Conservation (phyloP, 1,140 invertebrate genomes). For the Eriocheir sinensis region DNA sequence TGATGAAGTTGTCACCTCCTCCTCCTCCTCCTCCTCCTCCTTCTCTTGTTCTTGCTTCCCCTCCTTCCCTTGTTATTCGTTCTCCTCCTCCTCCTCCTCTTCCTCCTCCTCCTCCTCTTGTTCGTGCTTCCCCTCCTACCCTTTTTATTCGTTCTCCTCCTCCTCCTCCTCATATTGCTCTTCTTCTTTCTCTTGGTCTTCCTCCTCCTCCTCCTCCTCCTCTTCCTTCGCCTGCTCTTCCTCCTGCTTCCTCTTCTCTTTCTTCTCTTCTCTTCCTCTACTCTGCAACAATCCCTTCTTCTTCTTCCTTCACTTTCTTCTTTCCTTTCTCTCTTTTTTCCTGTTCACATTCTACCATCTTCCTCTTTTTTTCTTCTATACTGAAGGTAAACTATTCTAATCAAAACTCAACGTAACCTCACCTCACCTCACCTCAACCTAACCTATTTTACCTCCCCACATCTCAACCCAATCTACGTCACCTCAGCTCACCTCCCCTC, state of each 20-base stretch:
- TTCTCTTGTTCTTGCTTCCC: background rate
- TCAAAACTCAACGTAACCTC: too few relatives aligned
- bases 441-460: background rate
- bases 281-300: background rate
- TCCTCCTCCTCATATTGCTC: conserved; percentile 5
- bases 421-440: background rate
- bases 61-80: background rate
- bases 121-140: background rate
- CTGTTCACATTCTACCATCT: background rate
- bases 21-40: background rate
- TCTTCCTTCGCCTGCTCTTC: too few relatives aligned
- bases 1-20: background rate
- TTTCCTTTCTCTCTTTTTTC: background rate
- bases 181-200: too few relatives aligned
- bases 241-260: too few relatives aligned
- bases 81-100: background rate
- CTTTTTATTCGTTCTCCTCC: background rate
- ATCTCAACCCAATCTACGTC: background rate
- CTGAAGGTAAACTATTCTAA: too few relatives aligned
- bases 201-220: background rate
- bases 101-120: background rate
- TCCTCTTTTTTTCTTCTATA: background rate
- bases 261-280: background rate
- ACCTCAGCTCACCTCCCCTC: background rate
- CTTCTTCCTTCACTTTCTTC: background rate